Evolutionary conservation across 2,113 vertebrate genomes (phyloP).

Genomic region (Agelaius tricolor): DNA sequence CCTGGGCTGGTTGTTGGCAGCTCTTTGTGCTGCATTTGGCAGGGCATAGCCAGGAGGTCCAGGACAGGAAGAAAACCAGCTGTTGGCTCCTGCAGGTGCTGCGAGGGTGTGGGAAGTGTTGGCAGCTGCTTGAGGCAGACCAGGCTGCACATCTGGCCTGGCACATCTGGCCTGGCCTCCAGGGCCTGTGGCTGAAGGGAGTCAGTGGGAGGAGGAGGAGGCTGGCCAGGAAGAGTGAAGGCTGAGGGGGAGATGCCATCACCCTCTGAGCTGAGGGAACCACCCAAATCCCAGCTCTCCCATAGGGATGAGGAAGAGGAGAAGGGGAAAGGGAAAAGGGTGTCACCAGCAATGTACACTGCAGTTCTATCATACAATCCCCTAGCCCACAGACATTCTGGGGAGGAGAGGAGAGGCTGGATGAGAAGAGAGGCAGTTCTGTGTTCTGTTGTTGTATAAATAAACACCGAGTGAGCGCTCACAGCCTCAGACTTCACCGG

Average conservation of each 20-base stretch:
- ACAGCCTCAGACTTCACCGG: fast-evolving
- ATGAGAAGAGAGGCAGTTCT: background rate
- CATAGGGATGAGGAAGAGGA: fast-evolving
- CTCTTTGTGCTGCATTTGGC: background rate
- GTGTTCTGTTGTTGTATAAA: background rate
- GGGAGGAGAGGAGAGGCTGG: background rate
- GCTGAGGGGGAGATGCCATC: background rate
- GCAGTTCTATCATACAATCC: background rate
- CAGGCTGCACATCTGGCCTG: background rate
- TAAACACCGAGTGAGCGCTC: background rate
- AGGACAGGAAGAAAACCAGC: background rate
- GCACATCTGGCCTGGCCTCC: background rate
- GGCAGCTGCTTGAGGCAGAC: background rate
- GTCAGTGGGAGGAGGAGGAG: background rate
- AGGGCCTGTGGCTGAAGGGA: background rate
- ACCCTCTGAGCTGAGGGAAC: background rate
- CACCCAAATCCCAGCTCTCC: background rate
- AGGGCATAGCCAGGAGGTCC: background rate
- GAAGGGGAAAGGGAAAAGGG: background rate
- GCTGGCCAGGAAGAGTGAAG: background rate
- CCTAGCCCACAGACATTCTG: background rate
- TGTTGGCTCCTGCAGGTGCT: background rate
- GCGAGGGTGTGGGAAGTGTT: background rate
- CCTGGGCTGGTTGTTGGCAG: background rate
- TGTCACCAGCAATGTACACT: fast-evolving